Evolutionary conservation across 2,113 vertebrate genomes (phyloP).

Genomic region (Leptosomus discolor): DNA sequence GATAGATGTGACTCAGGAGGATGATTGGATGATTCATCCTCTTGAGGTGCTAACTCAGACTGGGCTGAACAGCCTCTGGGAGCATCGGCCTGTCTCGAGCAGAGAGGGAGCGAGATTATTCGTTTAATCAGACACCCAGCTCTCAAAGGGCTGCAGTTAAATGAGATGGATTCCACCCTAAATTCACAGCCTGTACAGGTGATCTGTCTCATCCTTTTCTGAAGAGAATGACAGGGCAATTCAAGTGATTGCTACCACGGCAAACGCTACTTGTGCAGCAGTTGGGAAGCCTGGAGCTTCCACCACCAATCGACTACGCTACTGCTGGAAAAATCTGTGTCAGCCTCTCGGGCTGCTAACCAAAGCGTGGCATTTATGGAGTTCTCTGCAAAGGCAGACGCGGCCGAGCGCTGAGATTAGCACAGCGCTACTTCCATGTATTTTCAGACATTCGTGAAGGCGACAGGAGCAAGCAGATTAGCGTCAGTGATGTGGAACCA

Average conservation of each 20-base stretch:
- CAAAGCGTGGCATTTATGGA: neutral
- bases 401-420: neutral
- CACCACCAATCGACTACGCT: neutral
- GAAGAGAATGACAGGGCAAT: neutral
- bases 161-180: neutral
- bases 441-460: neutral
- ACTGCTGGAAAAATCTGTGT: neutral
- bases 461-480: neutral
- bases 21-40: neutral
- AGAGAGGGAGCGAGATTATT: neutral
- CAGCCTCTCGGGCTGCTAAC: neutral
- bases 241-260: neutral
- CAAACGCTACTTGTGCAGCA: neutral
- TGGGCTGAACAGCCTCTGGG: neutral
- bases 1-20: neutral
- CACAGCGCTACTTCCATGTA: neutral
- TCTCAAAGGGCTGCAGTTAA: neutral
- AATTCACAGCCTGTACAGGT: neutral
- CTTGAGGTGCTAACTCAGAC: neutral
- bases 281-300: neutral
- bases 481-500: neutral
- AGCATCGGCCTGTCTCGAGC: accelerated
- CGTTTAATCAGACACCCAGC: neutral
- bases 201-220: neutral
- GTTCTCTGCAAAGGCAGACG: neutral